These are phyloP conservation scores for Dendrolimus kikuchii DNA, from an alignment of 1,140 invertebrate genomes.

Conservation along the genomic window DNA sequence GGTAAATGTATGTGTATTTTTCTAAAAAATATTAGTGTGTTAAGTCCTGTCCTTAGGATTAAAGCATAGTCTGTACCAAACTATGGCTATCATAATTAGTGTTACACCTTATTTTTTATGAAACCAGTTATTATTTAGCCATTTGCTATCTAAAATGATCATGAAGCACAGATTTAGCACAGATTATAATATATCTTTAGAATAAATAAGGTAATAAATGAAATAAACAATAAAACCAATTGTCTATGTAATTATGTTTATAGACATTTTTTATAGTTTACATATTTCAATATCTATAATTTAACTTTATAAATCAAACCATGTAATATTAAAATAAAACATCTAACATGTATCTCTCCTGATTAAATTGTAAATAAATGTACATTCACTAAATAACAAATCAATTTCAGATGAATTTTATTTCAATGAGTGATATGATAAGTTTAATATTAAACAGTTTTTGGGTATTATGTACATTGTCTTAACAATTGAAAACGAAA, in stretches of 20 bases:
- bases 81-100: no score
- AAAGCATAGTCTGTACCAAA: no score
- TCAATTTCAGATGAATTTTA: slow-evolving; percentile 36
- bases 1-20: no score
- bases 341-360: slow-evolving; percentile 33
- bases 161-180: no score
- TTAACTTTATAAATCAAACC: slow-evolving; percentile 54
- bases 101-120: no score
- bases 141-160: no score
- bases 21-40: no score
- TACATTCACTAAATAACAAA: slow-evolving; percentile 27
- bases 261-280: slow-evolving; percentile 64
- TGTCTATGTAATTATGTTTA: slow-evolving; percentile 65
- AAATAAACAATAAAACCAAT: slow-evolving; percentile 25
- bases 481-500: slow-evolving; percentile 25
- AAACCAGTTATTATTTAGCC: no score
- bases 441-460: slow-evolving; percentile 43
- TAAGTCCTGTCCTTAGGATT: no score
- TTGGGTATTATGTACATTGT: slow-evolving; percentile 12
- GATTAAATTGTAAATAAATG: slow-evolving; percentile 8
- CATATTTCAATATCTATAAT: slow-evolving; percentile 52
- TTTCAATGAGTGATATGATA: slow-evolving; percentile 62
- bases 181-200: no score
- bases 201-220: neutral
- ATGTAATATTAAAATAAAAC: slow-evolving; percentile 39